A percentile compares a stretch with the other conserved stretches of the same genome.
phyloP scores from a whole-genome alignment of 2,888 invertebrate species.

The Caenorhabditis auriculariae region DNA sequence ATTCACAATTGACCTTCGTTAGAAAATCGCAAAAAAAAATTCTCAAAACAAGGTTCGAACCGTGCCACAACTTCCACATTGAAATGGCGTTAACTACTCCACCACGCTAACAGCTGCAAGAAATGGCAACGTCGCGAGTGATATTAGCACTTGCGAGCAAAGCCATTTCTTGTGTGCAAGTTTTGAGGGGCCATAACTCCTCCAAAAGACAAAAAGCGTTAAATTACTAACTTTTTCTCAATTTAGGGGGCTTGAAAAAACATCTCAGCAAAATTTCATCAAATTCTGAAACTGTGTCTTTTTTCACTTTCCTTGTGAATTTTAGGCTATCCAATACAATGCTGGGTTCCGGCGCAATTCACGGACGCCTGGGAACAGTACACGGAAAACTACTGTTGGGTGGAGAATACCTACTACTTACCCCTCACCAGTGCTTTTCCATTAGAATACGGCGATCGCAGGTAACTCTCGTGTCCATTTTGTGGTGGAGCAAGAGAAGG shows the following conservation, averaged over 20 bases:
- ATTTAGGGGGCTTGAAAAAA: background rate
- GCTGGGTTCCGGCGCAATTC: slow-evolving; percentile 68
- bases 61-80: too few species aligned
- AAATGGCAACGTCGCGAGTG: too few species aligned
- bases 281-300: background rate
- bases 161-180: too few species aligned
- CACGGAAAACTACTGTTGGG: slow-evolving; percentile 69
- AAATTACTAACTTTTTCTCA: background rate
- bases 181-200: too few species aligned
- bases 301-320: background rate
- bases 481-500: slow-evolving; percentile 4
- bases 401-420: slow-evolving; percentile 68
- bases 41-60: too few species aligned
- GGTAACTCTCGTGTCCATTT: slow-evolving; percentile 28
- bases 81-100: too few species aligned
- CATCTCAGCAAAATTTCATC: background rate
- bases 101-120: too few species aligned
- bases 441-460: slow-evolving; percentile 63
- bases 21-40: too few species aligned
- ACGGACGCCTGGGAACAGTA: slow-evolving; percentile 68
- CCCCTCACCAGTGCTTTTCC: slow-evolving; percentile 65
- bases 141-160: too few species aligned
- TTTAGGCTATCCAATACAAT: slow-evolving; percentile 63
- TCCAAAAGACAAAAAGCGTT: background rate
- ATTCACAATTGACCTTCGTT: too few species aligned